Evolutionary conservation across 2,797 vertebrate species (phyloP).

Genomic region (Gouania willdenowi): DNA sequence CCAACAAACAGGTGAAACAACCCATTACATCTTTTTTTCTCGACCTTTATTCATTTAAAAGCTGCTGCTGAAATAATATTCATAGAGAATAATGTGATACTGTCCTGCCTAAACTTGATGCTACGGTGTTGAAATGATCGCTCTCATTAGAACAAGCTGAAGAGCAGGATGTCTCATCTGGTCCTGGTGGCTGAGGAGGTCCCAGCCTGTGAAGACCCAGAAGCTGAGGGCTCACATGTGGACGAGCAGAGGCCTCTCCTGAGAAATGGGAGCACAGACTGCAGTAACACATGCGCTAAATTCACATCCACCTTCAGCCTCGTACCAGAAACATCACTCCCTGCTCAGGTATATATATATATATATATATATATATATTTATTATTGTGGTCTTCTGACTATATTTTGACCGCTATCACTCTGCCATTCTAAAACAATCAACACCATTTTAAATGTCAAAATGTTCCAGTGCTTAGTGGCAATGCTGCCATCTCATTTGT

Average conservation of each 20-base stretch:
- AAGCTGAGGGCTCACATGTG: slow-evolving; percentile 24
- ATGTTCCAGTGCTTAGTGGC: too few species aligned
- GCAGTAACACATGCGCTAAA: slow-evolving; percentile 26
- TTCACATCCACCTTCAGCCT: slow-evolving; percentile 65
- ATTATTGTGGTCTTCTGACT: too few species aligned
- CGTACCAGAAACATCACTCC: slow-evolving; percentile 50
- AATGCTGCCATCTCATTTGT: too few species aligned
- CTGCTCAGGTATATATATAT: slow-evolving; percentile 74
- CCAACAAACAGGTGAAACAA: slow-evolving; percentile 67
- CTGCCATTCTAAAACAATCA: too few species aligned
- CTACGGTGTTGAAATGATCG: neutral
- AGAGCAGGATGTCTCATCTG: slow-evolving; percentile 71
- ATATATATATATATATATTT: too few species aligned
- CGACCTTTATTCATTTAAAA: too few species aligned
- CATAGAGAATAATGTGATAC: too few species aligned
- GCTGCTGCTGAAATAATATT: too few species aligned
- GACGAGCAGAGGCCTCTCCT: slow-evolving; percentile 73
- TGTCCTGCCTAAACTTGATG: too few species aligned
- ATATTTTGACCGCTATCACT: too few species aligned
- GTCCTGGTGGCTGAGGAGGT: slow-evolving; percentile 54
- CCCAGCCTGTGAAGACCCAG: slow-evolving; percentile 3
- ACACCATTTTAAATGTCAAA: too few species aligned
- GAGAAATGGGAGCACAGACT: slow-evolving; percentile 4
- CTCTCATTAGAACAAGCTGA: slow-evolving; percentile 63
- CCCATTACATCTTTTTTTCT: slow-evolving; percentile 28